Evolutionary conservation across 2,888 invertebrate genomes (phyloP).

Genomic region (Lumbricus terrestris): DNA sequence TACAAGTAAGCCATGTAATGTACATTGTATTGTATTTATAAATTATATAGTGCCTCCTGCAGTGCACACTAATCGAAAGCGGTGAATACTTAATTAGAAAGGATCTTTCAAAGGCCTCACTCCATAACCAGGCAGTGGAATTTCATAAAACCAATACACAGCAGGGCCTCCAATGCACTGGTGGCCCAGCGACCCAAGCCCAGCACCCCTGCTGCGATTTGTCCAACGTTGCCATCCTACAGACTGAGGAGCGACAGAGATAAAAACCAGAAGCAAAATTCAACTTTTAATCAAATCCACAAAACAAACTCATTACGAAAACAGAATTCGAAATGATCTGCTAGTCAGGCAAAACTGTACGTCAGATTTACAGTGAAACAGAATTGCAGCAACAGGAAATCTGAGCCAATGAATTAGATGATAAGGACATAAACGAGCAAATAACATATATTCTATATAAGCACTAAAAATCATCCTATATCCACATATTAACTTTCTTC

Average conservation of each 20-base stretch:
- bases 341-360: background rate
- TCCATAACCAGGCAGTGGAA: too few species aligned
- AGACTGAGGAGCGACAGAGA: background rate
- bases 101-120: too few species aligned
- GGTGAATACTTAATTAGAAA: too few species aligned
- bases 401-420: background rate
- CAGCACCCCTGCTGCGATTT: too few species aligned
- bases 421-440: background rate
- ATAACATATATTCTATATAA: background rate
- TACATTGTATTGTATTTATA: too few species aligned
- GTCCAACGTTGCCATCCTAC: background rate
- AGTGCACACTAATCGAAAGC: too few species aligned
- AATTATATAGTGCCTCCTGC: too few species aligned
- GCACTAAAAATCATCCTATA: background rate
- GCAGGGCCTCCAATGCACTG: too few species aligned
- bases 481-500: background rate
- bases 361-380: background rate
- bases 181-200: too few species aligned
- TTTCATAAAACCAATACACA: too few species aligned
- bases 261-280: background rate
- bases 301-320: background rate
- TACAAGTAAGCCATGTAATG: too few species aligned
- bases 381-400: background rate
- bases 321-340: background rate
- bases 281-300: constrained; percentile 3